phyloP scores from a whole-genome alignment of 2,888 invertebrate genomes.

The Salpingus planirostris region DNA sequence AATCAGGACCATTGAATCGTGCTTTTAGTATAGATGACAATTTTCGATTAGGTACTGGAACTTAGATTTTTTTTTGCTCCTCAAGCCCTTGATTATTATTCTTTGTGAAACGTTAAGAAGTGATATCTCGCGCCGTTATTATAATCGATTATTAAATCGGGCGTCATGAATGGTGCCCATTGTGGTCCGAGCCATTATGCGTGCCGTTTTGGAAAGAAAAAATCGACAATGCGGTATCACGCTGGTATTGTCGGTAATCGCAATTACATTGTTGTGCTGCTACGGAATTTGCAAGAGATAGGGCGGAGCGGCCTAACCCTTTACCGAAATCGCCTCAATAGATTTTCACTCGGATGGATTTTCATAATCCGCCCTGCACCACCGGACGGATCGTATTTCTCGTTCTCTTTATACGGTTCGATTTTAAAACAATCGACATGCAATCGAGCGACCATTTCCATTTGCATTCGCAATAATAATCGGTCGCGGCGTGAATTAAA shows the following conservation, averaged over 20 bases:
- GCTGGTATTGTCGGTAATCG: slow-evolving; percentile 22
- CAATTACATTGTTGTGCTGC: slow-evolving; percentile 18
- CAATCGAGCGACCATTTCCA: slow-evolving; percentile 8
- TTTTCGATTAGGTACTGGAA: no score
- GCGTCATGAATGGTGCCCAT: background rate
- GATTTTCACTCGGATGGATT: slow-evolving; percentile 12
- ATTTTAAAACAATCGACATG: slow-evolving; percentile 13
- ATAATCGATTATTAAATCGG: background rate
- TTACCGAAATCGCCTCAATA: slow-evolving; percentile 9
- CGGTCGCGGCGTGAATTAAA: slow-evolving; percentile 16
- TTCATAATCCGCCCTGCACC: slow-evolving; percentile 10
- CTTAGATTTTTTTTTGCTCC: no score
- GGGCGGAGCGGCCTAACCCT: slow-evolving; percentile 17
- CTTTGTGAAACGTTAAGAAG: no score
- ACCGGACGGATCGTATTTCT: no score
- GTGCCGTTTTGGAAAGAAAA: background rate
- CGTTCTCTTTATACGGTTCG: slow-evolving; percentile 5
- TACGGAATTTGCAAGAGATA: slow-evolving; percentile 16
- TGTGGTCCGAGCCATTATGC: background rate
- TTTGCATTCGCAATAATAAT: slow-evolving; percentile 16
- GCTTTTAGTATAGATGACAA: no score
- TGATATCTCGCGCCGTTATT: no score
- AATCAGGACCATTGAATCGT: no score
- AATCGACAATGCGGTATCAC: slow-evolving; percentile 8
- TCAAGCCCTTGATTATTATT: no score